Evolutionary conservation across 2,797 vertebrate genomes (phyloP), one percentile per base, ranked within the genome.

Genomic region (Vireo griseus): DNA sequence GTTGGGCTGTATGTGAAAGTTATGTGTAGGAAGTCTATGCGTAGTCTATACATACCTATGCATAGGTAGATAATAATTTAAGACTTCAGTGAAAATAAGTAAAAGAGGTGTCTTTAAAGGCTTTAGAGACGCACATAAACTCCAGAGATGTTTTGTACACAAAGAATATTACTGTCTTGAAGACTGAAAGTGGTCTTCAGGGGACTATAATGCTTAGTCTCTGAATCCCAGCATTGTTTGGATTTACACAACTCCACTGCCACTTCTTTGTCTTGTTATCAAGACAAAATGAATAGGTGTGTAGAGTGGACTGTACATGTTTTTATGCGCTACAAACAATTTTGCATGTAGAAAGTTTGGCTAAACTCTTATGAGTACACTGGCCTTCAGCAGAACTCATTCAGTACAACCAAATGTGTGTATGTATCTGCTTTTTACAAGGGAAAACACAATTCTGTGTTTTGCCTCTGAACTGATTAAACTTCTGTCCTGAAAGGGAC

Each of bases 391-490:
- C 35, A 55, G 40, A 92, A 95, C 86, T 73, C 54, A 21, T 25
- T 35, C 35, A 35, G 37, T 72, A 50, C 29, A 85, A 58, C 16
- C 12, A 68, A 65, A 74, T 74, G 62, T 59, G 29, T 94, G 33
- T 82, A 28, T 73, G 20, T 79, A 79, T 73, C 40, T 39, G 48
- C 55, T 65, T 93, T 69, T 91, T 92, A 82, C 10, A 15, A 86
- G 39, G 37, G 52, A 93, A 94, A 96, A 25, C 37, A 86, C 71
- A 90, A n/a, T 54, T 91, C 39, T 26, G 1, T 61, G 65, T 95
- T 97, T 92, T 95, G 35, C 57, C 88, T n/a, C 50, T 94, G 50
- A 96, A 92, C 69, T 96, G 80, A 76, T 94, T 78, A 91, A 95
- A 83, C 35, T 55, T 96, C 57, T 91, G 13, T 96, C 72, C 73